Evolutionary conservation across 2,113 vertebrate genomes (phyloP).

Genomic region (Crocuta crocuta): DNA sequence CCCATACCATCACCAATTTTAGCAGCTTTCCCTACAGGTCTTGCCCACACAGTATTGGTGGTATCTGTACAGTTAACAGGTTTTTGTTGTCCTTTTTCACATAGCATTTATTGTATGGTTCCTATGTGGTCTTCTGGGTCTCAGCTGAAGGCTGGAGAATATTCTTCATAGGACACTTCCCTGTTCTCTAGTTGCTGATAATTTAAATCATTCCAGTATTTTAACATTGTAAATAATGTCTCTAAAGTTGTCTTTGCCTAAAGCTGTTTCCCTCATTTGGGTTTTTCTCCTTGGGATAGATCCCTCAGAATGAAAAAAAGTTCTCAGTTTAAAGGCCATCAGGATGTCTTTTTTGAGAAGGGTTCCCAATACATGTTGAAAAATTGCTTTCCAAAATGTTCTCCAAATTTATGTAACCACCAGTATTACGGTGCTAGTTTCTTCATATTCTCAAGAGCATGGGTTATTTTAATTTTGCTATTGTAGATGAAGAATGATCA

Average conservation of each 20-base stretch:
- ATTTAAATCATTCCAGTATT: background rate
- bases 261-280: slow-evolving; percentile 14
- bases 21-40: background rate
- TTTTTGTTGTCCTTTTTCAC: background rate
- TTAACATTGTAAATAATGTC: background rate
- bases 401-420: background rate
- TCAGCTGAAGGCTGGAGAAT: background rate
- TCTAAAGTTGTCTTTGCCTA: slow-evolving; percentile 18
- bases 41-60: background rate
- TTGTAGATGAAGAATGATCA: background rate
- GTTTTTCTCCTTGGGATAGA: slow-evolving; percentile 43
- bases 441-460: background rate
- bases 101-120: background rate
- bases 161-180: background rate
- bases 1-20: background rate
- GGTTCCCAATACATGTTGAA: slow-evolving; percentile 1
- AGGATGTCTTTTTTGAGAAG: background rate
- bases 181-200: background rate
- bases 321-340: background rate
- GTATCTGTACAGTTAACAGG: background rate
- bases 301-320: background rate
- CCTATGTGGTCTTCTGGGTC: background rate
- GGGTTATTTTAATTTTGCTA: slow-evolving; percentile 36
- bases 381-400: background rate
- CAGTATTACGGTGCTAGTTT: background rate